A percentile compares a stretch with the other conserved stretches of the same genome.
phyloP scores from a whole-genome alignment of 2,888 invertebrate genomes.

The Melipona beecheii region DNA sequence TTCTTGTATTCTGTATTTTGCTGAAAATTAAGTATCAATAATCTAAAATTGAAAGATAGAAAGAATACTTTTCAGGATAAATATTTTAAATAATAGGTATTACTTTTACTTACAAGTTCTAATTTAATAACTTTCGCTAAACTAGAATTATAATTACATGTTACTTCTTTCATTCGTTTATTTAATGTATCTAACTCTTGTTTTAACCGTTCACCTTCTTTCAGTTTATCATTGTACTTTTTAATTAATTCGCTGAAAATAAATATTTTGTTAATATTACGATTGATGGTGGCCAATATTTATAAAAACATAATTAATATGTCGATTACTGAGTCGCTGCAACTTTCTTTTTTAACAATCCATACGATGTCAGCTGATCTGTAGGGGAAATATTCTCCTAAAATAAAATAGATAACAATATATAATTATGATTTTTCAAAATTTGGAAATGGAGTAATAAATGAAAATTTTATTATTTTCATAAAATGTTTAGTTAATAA shows the following conservation, averaged over 20 bases:
- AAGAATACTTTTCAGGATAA: neutral
- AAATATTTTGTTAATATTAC: conserved; percentile 3
- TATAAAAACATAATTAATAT: neutral
- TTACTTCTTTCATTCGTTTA: conserved; percentile 61
- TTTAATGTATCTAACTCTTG: conserved; percentile 60
- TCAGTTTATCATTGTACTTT: conserved; percentile 74
- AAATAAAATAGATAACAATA: conserved; percentile 16
- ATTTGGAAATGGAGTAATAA: neutral
- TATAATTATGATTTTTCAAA: neutral
- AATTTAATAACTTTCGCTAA: conserved; percentile 69
- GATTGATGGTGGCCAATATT: neutral
- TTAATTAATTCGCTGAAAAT: conserved; percentile 74
- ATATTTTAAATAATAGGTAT: neutral
- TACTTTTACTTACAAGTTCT: conserved; percentile 69
- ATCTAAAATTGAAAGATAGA: neutral
- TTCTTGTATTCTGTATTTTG: conserved; percentile 65
- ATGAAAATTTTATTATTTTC: neutral
- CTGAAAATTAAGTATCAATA: conserved; percentile 51
- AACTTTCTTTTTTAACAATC: conserved; percentile 74
- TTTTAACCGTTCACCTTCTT: conserved; percentile 73
- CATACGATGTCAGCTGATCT: conserved; percentile 67
- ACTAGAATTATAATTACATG: conserved; percentile 61
- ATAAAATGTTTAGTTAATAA: neutral
- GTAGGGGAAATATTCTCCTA: conserved; percentile 64
- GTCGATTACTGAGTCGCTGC: conserved; percentile 71